Evolutionary conservation across 2,888 invertebrate species (phyloP).

Genomic region (Globia sparganii): DNA sequence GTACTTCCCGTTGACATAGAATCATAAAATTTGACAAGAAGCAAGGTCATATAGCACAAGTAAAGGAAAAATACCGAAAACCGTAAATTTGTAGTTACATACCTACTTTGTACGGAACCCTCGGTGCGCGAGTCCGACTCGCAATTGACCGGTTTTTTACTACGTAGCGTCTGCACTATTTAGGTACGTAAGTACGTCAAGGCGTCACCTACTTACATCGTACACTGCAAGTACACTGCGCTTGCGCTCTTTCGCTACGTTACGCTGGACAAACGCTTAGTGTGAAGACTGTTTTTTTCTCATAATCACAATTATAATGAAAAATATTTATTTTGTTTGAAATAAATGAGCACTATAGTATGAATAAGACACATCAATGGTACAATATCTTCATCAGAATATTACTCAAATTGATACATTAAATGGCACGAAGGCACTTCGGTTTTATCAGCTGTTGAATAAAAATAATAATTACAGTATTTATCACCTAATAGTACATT

Average conservation of each 20-base stretch:
- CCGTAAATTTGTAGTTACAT: too few relatives aligned
- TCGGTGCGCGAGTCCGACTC: too few relatives aligned
- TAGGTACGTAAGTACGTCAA: not conserved
- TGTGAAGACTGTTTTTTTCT: not conserved
- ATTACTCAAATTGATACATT: constrained; percentile 28
- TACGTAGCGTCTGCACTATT: not conserved
- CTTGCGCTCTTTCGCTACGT: not conserved
- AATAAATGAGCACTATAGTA: not conserved
- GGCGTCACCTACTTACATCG: not conserved
- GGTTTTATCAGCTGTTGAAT: constrained; percentile 17
- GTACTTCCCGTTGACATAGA: too few relatives aligned
- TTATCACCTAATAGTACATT: constrained; percentile 23
- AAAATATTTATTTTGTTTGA: not conserved
- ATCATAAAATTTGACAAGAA: too few relatives aligned
- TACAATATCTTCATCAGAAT: constrained; percentile 40
- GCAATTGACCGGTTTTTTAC: too few relatives aligned
- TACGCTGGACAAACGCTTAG: not conserved
- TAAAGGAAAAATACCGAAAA: too few relatives aligned
- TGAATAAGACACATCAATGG: constrained; percentile 34
- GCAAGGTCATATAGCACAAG: too few relatives aligned
- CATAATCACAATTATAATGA: not conserved
- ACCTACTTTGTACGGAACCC: too few relatives aligned
- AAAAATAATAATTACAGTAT: constrained; percentile 43
- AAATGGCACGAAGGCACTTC: constrained; percentile 45
- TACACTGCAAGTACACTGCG: not conserved